These are phyloP conservation scores for Mus spicilegus DNA, from an alignment of 2,113 vertebrate genomes.

Conservation along the genomic window DNA sequence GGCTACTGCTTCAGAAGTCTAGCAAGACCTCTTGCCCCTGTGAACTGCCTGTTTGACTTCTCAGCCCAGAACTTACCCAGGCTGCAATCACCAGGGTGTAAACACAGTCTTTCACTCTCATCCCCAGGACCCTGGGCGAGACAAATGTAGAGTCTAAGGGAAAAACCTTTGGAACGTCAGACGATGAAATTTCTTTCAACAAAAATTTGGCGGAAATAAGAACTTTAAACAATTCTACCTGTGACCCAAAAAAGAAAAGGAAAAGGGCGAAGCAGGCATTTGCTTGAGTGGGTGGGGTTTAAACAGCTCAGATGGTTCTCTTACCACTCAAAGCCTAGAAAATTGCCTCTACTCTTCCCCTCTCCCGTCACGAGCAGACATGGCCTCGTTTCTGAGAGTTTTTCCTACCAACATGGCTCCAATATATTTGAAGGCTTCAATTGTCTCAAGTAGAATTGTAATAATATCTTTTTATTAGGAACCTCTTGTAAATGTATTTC, in stretches of 20 bases:
- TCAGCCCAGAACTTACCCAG: background rate
- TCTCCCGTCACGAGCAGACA: background rate
- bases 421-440: conserved; percentile 61
- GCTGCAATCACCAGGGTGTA: background rate
- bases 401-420: conserved; percentile 45
- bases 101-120: background rate
- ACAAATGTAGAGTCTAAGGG: background rate
- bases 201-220: background rate
- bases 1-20: background rate
- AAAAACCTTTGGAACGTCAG: background rate
- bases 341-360: conserved; percentile 52
- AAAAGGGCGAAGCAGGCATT: background rate
- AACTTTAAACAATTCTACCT: conserved; percentile 39
- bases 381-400: conserved; percentile 21
- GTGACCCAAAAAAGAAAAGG: background rate
- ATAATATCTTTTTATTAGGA: conserved; percentile 56
- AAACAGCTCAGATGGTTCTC: background rate
- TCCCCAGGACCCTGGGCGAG: background rate
- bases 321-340: background rate
- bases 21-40: background rate
- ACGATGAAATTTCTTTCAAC: conserved; percentile 19
- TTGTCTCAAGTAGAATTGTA: conserved; percentile 55
- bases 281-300: conserved; percentile 10
- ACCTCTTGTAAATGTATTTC: conserved; percentile 34
- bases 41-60: background rate